These are phyloP conservation scores for Buphagus erythrorhynchus DNA, from an alignment of 2,797 vertebrate species.

Conservation along the genomic window DNA sequence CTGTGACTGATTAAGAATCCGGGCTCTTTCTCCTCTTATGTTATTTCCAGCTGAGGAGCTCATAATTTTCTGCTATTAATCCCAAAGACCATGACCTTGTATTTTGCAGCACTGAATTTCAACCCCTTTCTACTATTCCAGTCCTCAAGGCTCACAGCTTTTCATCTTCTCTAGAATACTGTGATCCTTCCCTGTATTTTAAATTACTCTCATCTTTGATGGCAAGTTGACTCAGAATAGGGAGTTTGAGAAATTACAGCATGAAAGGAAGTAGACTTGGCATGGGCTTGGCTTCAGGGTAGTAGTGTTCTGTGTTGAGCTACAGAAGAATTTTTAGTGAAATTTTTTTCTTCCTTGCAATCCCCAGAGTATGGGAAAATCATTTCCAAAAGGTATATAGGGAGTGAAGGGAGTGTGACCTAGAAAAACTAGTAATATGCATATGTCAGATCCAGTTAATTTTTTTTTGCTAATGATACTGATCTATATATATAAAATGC, in stretches of 20 bases:
- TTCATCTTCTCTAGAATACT: conserved; percentile 30
- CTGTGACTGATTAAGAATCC: conserved; percentile 53
- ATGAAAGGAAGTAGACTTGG: conserved; percentile 52
- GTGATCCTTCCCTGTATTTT: conserved; percentile 10
- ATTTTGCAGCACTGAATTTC: background rate
- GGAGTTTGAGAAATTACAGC: conserved; percentile 41
- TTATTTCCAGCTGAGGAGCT: conserved; percentile 40
- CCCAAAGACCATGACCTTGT: conserved; percentile 45
- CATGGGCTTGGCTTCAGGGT: conserved; percentile 41
- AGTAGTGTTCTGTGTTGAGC: background rate
- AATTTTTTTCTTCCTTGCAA: background rate
- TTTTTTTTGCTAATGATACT: conserved; percentile 49
- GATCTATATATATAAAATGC: conserved; percentile 48
- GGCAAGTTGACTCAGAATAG: conserved; percentile 37
- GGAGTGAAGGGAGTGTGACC: conserved; percentile 57
- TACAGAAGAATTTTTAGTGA: conserved; percentile 24
- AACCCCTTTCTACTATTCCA: background rate
- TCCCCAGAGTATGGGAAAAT: conserved; percentile 28
- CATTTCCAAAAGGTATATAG: conserved; percentile 52
- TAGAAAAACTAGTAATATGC: conserved; percentile 58
- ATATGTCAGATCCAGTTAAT: conserved; percentile 59
- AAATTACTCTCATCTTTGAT: conserved; percentile 46
- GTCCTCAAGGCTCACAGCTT: conserved; percentile 25
- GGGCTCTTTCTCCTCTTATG: conserved; percentile 13
- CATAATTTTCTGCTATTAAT: conserved; percentile 47